Percentiles rank a stretch among this genome's conserved stretches.
These are phyloP conservation scores for Maccullochella peelii DNA, from an alignment of 2,113 vertebrate genomes.

Conservation along the genomic window DNA sequence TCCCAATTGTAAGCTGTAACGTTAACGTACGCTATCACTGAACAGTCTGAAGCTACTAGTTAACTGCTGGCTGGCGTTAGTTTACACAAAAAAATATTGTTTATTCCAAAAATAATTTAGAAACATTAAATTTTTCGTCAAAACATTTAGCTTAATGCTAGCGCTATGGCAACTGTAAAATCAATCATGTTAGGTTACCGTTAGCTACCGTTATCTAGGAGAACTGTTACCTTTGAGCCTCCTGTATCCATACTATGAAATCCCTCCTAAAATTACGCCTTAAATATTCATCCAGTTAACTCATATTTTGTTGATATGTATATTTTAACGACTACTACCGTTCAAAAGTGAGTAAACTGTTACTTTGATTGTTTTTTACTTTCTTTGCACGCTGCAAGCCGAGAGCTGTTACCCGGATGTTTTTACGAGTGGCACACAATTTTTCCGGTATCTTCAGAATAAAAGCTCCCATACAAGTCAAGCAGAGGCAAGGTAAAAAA, in stretches of 20 bases:
- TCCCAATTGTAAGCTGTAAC: neutral
- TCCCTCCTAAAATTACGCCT: rapidly evolving
- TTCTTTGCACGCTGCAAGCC: neutral
- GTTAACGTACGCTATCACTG: neutral
- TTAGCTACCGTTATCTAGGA: slow-evolving; percentile 4
- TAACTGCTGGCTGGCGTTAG: too few relatives aligned
- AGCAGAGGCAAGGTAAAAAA: neutral
- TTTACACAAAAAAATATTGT: too few relatives aligned
- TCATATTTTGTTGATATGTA: rapidly evolving
- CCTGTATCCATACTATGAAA: slow-evolving; percentile 33
- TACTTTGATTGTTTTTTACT: neutral
- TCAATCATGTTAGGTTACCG: too few relatives aligned
- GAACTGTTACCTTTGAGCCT: slow-evolving; percentile 55
- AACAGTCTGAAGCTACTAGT: neutral
- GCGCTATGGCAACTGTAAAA: neutral
- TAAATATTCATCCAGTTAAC: neutral
- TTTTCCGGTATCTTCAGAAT: slow-evolving; percentile 55
- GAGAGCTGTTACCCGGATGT: slow-evolving; percentile 34
- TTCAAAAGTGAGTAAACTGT: neutral
- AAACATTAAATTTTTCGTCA: neutral
- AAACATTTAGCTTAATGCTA: neutral
- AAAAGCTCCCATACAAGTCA: neutral
- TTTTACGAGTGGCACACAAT: neutral
- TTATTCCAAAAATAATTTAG: neutral
- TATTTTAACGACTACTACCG: neutral